Conservation (phyloP, 2,113 vertebrate species). For the Nannobrachium achirus region DNA sequence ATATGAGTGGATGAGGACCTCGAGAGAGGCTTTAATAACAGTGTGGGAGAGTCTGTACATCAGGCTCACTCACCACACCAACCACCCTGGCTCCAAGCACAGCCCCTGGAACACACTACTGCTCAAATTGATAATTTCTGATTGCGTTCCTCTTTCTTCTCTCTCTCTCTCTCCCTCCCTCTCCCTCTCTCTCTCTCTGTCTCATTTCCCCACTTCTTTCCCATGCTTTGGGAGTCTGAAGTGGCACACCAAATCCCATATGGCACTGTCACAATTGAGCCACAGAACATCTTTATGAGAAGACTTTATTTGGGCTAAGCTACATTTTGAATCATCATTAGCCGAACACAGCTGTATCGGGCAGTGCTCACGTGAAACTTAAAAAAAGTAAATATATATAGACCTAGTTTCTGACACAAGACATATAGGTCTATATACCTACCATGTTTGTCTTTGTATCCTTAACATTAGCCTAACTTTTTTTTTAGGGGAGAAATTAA, state of each 20-base stretch:
- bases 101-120: slow-evolving; percentile 61
- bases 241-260: slow-evolving; percentile 44
- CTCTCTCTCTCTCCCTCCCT: not conserved
- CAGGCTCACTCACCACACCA: slow-evolving; percentile 68
- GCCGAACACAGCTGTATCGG: slow-evolving; percentile 59
- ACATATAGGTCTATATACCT: slow-evolving; percentile 16
- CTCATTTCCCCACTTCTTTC: slow-evolving; percentile 11
- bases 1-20: slow-evolving; percentile 54
- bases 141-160: slow-evolving; percentile 41
- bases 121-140: slow-evolving; percentile 63
- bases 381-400: too few species aligned
- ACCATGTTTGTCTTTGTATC: not conserved
- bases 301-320: slow-evolving; percentile 39
- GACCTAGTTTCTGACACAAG: slow-evolving; percentile 44
- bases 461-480: too few species aligned
- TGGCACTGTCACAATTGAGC: slow-evolving; percentile 47
- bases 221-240: slow-evolving; percentile 29
- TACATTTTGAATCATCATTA: slow-evolving; percentile 61
- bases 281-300: slow-evolving; percentile 27
- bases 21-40: slow-evolving; percentile 67
- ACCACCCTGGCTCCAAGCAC: slow-evolving; percentile 68
- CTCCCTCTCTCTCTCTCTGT: not conserved
- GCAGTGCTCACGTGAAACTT: not conserved
- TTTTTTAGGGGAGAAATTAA: too few species aligned
- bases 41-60: slow-evolving; percentile 68